Base-by-base conservation (phyloP, 2,113 vertebrate genomes). In the Sula dactylatra region DNA sequence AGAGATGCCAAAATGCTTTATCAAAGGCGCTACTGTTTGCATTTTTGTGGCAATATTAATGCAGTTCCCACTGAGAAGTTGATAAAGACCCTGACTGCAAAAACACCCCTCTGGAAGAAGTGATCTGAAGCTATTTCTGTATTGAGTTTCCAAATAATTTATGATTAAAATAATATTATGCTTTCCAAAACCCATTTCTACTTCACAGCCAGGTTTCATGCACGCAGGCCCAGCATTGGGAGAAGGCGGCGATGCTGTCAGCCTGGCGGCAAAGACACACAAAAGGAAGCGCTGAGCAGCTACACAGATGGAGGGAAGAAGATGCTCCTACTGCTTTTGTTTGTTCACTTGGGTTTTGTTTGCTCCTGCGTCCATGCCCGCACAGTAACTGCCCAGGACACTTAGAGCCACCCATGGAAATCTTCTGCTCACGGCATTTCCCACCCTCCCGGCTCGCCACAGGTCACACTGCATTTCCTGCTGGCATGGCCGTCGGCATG, bases 11-110 rank as follows among this genome's bases (percentile, higher is more conserved):
- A 94, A 90, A 50, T 45, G 78, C 54, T 91, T 86, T 95, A 91
- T 96, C 97, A 94, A 95, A 95, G 91, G 84, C 90, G 86, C 89
- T 93, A 97, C 94, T 96, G 95, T 97, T 94, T 83, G 91, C 87
- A 90, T 97, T 96, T 95, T 96, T 95, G 89, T 90, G 89, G 95
- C 93, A 70, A 55, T 91, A 96, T 94, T 94, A 96, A 94, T 86
- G 67, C 79, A 61, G 87, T 82, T 96, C 96, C 93, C 89, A 82
- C 87, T 34, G 84, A 90, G 87, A 94, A 85, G 84, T 1, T 83
- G 95, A 96, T 96, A 97, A 94, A 93, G 91, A 94, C 76, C 72
- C 87, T 65, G 84, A 65, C 84, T 93, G 78, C n/a, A 86, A 92
- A 94, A 95, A 84, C 72, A 88, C 34, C 36, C 72, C 87, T 76